Evolutionary conservation across 1,140 invertebrate species (phyloP), one percentile per base, ranked within the genome.

Genomic region (Dendroctonus ponderosae): DNA sequence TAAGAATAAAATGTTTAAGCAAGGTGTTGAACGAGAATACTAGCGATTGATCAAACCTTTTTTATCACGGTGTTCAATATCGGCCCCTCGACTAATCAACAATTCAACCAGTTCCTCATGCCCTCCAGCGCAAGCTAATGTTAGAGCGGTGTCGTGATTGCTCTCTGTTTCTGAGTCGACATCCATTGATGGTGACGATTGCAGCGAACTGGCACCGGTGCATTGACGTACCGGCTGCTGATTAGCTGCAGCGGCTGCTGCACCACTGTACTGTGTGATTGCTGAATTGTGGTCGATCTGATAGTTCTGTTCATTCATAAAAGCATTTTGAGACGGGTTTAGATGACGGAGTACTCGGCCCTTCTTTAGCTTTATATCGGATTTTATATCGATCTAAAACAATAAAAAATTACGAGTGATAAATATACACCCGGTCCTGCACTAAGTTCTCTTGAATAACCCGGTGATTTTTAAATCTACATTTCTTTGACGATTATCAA

Each of bases 61-160:
- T 79, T 99, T 99, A 78, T 99, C 97, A 5, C 96, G 85, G 81
- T 99, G 97, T 81, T 99, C 92, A 77, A 99, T 97, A 80, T 97
- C 90, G 1, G 96, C 94, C 50, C 92, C 93, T 67, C 95, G 86
- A 61, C 86, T 87, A 2, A 99, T 83, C 14, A 99, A 84, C 71
- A 99, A 83, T 78, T 93, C 91, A 6, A 98, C 96, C 0, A 99
- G 84, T 74, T 99, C 96, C 75, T 95, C 92, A 78, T 99, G 95
- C 0, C 97, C 97, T 62, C 96, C 96, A 66, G 95, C 93, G 83
- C 96, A 98, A 9, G 97, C 97, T 57, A 99, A 82, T 6, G 97
- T 99, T 38, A 99, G 82, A 41, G 97, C 96, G 26, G 97, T 99
- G 79, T 99, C 97, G 81, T 97, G 95, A 83, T 98, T 99, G 62